Conservation (phyloP, 2,888 invertebrate genomes). For the Torymus tubicola region DNA sequence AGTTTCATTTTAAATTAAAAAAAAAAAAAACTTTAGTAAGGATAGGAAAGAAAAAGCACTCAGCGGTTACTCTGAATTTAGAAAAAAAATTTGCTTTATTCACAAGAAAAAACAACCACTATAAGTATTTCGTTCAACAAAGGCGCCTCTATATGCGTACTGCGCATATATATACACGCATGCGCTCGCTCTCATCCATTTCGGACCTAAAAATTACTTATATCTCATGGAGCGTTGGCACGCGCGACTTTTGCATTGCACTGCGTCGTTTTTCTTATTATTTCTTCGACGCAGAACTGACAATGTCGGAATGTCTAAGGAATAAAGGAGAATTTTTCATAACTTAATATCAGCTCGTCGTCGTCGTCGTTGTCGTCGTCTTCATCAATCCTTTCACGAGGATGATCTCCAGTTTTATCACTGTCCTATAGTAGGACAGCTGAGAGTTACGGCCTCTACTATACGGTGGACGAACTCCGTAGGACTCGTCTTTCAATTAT, state of each 20-base stretch:
- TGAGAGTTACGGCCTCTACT: no score
- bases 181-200: slow-evolving; percentile 7
- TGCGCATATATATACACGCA: not conserved
- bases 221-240: slow-evolving; percentile 17
- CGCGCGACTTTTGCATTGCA: not conserved
- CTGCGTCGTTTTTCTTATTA: slow-evolving; percentile 1
- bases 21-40: not conserved
- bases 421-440: no score
- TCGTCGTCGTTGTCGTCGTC: not conserved
- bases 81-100: slow-evolving; percentile 47
- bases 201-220: slow-evolving; percentile 43
- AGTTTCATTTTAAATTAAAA: not conserved
- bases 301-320: slow-evolving; percentile 57
- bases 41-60: slow-evolving; percentile 8
- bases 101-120: slow-evolving; percentile 42
- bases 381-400: no score
- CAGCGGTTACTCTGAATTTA: slow-evolving; percentile 22
- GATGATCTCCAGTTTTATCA: no score
- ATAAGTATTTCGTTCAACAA: slow-evolving; percentile 14
- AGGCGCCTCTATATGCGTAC: no score
- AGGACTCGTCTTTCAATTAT: not conserved
- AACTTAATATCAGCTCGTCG: slow-evolving; percentile 38
- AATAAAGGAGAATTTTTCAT: slow-evolving; percentile 46
- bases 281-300: slow-evolving; percentile 21
- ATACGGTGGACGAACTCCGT: no score